A percentile compares a stretch with the other conserved stretches of the same genome.
phyloP scores from a whole-genome alignment of 2,113 vertebrate genomes.

The Arvicanthis niloticus region DNA sequence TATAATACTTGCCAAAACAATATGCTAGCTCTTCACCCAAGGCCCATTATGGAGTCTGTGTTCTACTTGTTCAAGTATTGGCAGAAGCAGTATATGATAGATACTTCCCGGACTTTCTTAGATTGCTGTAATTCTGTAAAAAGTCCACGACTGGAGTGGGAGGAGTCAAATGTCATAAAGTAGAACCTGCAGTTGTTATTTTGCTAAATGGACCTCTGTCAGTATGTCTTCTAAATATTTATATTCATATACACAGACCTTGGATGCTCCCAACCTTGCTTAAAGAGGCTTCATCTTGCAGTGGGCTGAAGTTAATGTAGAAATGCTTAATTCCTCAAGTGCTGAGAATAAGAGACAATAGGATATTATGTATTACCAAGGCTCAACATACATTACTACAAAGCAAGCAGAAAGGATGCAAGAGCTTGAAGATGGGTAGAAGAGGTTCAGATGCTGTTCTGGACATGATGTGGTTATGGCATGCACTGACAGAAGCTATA shows the following conservation, averaged over 20 bases:
- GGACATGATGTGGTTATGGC: background rate
- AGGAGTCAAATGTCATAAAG: background rate
- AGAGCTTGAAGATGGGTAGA: background rate
- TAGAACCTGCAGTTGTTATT: background rate
- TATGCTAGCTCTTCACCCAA: background rate
- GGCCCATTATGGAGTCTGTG: background rate
- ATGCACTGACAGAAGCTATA: no score
- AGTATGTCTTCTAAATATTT: background rate
- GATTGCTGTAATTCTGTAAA: background rate
- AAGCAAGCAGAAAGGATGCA: background rate
- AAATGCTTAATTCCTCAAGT: background rate
- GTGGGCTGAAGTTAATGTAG: background rate
- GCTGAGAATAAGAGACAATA: background rate
- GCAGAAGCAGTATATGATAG: background rate
- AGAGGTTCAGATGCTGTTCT: background rate
- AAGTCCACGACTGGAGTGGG: background rate
- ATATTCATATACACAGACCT: background rate
- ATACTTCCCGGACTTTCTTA: background rate
- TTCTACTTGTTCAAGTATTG: background rate
- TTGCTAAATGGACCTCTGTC: background rate
- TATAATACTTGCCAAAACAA: background rate
- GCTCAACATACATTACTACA: background rate
- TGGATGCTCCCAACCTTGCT: background rate
- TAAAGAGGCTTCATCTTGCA: background rate
- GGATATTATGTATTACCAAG: background rate